These are phyloP conservation scores for Drosophila histrio DNA, from an alignment of 2,888 invertebrate species.

Conservation along the genomic window DNA sequence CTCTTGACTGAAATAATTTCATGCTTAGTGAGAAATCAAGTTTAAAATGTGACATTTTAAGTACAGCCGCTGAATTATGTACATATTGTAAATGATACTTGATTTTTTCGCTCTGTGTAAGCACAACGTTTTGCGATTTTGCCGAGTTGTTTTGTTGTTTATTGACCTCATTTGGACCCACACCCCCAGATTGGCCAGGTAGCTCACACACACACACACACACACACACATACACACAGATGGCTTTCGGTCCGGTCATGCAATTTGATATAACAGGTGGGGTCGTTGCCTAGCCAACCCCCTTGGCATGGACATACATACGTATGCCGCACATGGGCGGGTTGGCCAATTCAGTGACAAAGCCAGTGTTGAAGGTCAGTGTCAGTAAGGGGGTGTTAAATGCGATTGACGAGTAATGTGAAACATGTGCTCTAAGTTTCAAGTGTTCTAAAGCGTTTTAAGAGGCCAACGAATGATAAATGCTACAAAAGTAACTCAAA, in stretches of 20 bases:
- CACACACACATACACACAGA: neutral
- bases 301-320: neutral
- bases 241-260: constrained; percentile 12
- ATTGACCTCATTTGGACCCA: constrained; percentile 66
- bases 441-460: too few species aligned
- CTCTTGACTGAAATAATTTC: too few species aligned
- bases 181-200: constrained; percentile 21
- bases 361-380: constrained; percentile 25
- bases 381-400: constrained; percentile 4
- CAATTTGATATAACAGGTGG: constrained; percentile 14
- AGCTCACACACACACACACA: neutral
- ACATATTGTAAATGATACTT: too few species aligned
- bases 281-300: constrained; percentile 15
- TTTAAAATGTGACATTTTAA: too few species aligned
- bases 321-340: neutral
- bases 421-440: neutral
- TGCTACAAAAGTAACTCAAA: neutral
- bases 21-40: too few species aligned
- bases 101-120: too few species aligned
- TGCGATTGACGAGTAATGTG: neutral
- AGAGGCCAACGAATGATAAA: neutral
- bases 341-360: constrained; percentile 24
- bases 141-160: constrained; percentile 13
- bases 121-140: constrained; percentile 51
- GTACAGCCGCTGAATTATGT: too few species aligned